phyloP scores from a whole-genome alignment of 2,888 invertebrate species.

The Cosmia pyralina region DNA sequence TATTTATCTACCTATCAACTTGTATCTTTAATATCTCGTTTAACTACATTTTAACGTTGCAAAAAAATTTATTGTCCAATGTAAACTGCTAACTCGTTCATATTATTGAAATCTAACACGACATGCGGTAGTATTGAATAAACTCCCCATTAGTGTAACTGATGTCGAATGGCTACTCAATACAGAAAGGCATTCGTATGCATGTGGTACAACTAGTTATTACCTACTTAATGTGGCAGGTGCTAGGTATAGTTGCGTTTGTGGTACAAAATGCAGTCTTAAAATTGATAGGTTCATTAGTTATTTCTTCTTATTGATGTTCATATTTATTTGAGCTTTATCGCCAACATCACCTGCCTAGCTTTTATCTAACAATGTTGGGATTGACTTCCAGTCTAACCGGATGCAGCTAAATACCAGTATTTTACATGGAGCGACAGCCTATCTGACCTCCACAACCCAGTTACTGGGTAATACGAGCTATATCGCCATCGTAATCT shows the following conservation, averaged over 20 bases:
- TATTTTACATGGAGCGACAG: too few relatives aligned
- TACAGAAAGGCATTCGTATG: conserved; percentile 3
- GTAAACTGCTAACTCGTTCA: not conserved
- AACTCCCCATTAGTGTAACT: conserved; percentile 2
- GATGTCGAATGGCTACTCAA: conserved; percentile 9
- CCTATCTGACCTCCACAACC: too few relatives aligned
- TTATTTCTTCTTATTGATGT: not conserved
- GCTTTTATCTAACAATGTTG: too few relatives aligned
- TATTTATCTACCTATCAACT: conserved; percentile 1
- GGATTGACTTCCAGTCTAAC: too few relatives aligned
- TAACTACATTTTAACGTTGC: not conserved
- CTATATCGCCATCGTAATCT: not conserved
- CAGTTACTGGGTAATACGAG: too few relatives aligned
- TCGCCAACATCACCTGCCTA: not conserved
- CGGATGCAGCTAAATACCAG: too few relatives aligned
- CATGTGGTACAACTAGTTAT: not conserved
- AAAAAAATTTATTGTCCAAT: not conserved
- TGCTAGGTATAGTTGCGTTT: not conserved
- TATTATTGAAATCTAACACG: not conserved
- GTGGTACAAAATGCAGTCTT: not conserved
- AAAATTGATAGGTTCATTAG: not conserved
- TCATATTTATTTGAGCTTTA: not conserved
- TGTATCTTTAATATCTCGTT: conserved; percentile 13
- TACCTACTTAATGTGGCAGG: conserved; percentile 17
- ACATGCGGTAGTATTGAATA: not conserved